These are phyloP conservation scores for Holothuria scabra DNA, from an alignment of 53 echinoderm and acorn worm species.

Conservation along the genomic window DNA sequence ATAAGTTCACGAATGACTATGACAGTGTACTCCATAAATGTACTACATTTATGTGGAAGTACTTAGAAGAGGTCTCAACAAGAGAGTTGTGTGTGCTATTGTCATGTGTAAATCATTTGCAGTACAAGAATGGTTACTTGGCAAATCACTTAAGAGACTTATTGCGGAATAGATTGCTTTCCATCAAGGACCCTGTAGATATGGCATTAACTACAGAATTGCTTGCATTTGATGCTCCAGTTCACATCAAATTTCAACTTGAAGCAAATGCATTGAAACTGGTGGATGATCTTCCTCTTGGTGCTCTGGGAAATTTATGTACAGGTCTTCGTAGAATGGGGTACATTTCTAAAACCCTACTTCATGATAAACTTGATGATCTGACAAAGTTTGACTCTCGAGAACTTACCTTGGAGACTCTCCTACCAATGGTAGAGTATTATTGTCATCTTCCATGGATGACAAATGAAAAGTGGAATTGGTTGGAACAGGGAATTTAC, in stretches of 20 bases:
- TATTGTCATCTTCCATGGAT: not conserved
- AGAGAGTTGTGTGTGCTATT: conserved; percentile 65
- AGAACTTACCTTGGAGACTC: not conserved
- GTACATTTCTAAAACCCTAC: conserved; percentile 51
- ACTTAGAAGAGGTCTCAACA: conserved; percentile 32
- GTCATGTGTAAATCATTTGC: conserved; percentile 26
- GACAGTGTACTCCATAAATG: conserved; percentile 47
- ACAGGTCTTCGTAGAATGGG: conserved; percentile 57
- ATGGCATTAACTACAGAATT: conserved; percentile 60
- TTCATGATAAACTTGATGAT: conserved; percentile 14
- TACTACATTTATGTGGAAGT: not conserved
- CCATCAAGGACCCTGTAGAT: conserved; percentile 52
- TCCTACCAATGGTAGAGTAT: conserved; percentile 20
- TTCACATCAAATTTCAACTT: conserved; percentile 64
- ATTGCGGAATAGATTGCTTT: conserved; percentile 39
- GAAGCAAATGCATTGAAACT: conserved; percentile 50
- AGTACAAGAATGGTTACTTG: conserved; percentile 40
- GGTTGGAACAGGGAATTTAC: not conserved
- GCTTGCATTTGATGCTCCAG: conserved; percentile 66
- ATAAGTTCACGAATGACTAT: conserved; percentile 40
- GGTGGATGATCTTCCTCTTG: not conserved
- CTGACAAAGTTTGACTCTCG: not conserved
- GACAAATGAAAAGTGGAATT: not conserved
- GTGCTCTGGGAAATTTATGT: conserved; percentile 36
- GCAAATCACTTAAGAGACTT: not conserved